Conservation (phyloP, 2,888 invertebrate genomes). For the Drosophila tripunctata region DNA sequence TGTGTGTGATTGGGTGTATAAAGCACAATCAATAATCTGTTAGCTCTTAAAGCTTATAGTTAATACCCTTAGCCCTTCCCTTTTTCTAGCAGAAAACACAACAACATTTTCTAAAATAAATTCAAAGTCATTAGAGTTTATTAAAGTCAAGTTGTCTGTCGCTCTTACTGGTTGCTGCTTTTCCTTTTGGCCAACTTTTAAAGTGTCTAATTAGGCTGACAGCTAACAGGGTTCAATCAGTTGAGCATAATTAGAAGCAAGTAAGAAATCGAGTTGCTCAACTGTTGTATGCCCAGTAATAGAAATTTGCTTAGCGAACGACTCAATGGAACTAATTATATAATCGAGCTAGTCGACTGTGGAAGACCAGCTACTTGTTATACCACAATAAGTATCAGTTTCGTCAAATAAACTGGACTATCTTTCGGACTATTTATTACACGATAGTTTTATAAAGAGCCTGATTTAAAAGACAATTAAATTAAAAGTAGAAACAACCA, state of each 20-base stretch:
- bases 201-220: slow-evolving; percentile 38
- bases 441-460: too few species aligned
- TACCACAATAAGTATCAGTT: too few species aligned
- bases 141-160: neutral
- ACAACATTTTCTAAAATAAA: neutral
- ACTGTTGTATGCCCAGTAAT: too few species aligned
- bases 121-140: neutral
- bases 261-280: too few species aligned
- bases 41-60: slow-evolving; percentile 38
- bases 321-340: too few species aligned
- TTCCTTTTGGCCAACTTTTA: neutral
- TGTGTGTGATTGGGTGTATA: slow-evolving; percentile 3
- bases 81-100: neutral
- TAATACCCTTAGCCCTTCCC: neutral
- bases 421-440: too few species aligned
- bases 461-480: too few species aligned
- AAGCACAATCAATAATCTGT: slow-evolving; percentile 36
- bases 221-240: slow-evolving; percentile 45
- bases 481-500: too few species aligned
- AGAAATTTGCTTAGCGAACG: too few species aligned
- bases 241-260: slow-evolving; percentile 55
- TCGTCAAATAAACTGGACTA: too few species aligned
- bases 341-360: too few species aligned
- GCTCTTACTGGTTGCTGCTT: neutral
- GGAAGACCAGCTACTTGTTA: too few species aligned